phyloP scores from a whole-genome alignment of 2,797 vertebrate genomes.

The Lateolabrax maculatus region DNA sequence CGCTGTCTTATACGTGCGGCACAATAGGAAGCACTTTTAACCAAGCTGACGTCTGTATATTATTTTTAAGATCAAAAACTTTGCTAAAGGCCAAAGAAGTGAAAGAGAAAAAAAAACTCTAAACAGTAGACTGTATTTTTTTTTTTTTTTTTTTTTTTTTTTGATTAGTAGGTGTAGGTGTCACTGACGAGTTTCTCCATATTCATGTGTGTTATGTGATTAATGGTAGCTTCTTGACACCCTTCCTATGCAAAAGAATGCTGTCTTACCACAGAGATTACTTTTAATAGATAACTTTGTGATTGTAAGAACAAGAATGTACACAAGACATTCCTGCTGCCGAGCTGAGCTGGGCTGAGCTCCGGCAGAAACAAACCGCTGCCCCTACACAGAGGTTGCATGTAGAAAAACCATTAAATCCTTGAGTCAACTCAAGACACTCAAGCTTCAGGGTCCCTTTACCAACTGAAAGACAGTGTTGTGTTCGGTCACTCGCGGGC shows the following conservation, averaged over 20 bases:
- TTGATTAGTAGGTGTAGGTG: slow-evolving; percentile 42
- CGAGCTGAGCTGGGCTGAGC: slow-evolving; percentile 54
- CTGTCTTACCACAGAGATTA: slow-evolving; percentile 45
- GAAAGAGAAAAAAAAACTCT: slow-evolving; percentile 54
- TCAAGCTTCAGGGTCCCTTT: slow-evolving; percentile 37
- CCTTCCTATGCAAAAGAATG: slow-evolving; percentile 47
- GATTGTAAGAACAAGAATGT: slow-evolving; percentile 25
- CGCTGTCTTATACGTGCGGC: slow-evolving; percentile 71
- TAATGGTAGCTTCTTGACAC: slow-evolving; percentile 62
- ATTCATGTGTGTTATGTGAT: slow-evolving; percentile 49
- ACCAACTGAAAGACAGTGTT: slow-evolving; percentile 49
- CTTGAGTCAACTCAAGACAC: slow-evolving; percentile 22
- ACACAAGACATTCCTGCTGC: slow-evolving; percentile 53
- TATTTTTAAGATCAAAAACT: slow-evolving; percentile 72
- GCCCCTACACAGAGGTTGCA: slow-evolving; percentile 5
- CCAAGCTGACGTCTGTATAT: slow-evolving; percentile 11
- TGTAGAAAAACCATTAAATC: slow-evolving; percentile 22
- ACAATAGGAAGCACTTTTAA: slow-evolving; percentile 73
- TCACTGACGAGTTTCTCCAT: slow-evolving; percentile 45
- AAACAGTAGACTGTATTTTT: slow-evolving; percentile 26
- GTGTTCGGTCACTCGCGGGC: slow-evolving; percentile 20
- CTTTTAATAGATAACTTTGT: slow-evolving; percentile 29
- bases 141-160: slow-evolving; percentile 41
- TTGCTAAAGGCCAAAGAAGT: slow-evolving; percentile 76
- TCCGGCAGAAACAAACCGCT: slow-evolving; percentile 33